A percentile compares a stretch with the other conserved stretches of the same genome.
phyloP scores from a whole-genome alignment of 2,888 invertebrate genomes.

The Nephrotoma guestfalica region DNA sequence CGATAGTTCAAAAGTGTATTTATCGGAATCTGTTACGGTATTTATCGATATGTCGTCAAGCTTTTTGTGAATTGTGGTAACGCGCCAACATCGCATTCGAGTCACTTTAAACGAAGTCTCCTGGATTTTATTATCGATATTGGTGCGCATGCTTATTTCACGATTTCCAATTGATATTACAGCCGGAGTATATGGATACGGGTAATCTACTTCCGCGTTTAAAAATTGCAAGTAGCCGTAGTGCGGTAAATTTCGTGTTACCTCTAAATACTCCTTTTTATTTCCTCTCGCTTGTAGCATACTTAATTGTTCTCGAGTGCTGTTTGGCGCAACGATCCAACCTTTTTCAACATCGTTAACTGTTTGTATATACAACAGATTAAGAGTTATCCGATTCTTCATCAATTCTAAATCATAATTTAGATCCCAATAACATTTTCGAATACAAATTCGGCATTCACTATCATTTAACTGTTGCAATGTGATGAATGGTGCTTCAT shows the following conservation, averaged over 20 bases:
- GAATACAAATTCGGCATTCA: slow-evolving; percentile 65
- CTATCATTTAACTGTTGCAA: slow-evolving; percentile 52
- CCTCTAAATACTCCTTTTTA: slow-evolving; percentile 77
- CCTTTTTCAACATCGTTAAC: slow-evolving; percentile 64
- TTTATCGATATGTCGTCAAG: slow-evolving; percentile 12
- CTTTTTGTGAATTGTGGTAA: slow-evolving; percentile 57
- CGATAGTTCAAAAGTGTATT: slow-evolving; percentile 55
- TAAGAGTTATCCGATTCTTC: slow-evolving; percentile 66
- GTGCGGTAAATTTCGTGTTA: slow-evolving; percentile 68
- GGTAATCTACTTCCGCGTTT: slow-evolving; percentile 63
- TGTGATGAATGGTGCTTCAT: slow-evolving; percentile 93
- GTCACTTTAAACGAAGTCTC: slow-evolving; percentile 89
- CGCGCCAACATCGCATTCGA: slow-evolving; percentile 93
- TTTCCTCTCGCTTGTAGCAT: slow-evolving; percentile 60
- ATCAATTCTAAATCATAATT: slow-evolving; percentile 70
- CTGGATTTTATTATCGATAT: slow-evolving; percentile 42
- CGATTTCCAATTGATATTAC: slow-evolving; percentile 73
- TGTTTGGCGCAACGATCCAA: slow-evolving; percentile 65
- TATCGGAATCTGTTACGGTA: slow-evolving; percentile 12
- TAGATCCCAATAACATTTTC: slow-evolving; percentile 88
- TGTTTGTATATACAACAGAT: slow-evolving; percentile 77
- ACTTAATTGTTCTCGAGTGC: slow-evolving; percentile 51
- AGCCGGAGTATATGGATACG: slow-evolving; percentile 47
- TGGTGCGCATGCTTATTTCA: slow-evolving; percentile 62
- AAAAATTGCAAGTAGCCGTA: slow-evolving; percentile 81